Evolutionary conservation across 2,888 invertebrate genomes (phyloP).

Genomic region (Mythimna vitellina): DNA sequence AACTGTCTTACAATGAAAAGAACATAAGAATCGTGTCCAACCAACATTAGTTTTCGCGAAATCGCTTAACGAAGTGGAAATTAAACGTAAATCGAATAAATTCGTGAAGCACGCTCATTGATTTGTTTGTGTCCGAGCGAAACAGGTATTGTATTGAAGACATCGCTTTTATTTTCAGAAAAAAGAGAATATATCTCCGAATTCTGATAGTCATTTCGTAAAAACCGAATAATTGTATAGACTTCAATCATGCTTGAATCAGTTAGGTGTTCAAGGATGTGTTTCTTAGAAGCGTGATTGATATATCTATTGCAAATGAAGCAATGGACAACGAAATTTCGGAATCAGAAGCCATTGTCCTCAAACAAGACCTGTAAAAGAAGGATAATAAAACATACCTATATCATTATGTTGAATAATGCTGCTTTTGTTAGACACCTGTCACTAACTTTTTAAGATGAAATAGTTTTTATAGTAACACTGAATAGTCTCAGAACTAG

Average conservation of each 20-base stretch:
- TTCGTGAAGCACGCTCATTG: constrained; percentile 51
- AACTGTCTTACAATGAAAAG: constrained; percentile 31
- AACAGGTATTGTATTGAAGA: constrained; percentile 40
- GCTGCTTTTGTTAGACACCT: constrained; percentile 1
- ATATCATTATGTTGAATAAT: neutral
- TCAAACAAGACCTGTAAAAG: constrained; percentile 4
- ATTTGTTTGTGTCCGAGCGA: constrained; percentile 44
- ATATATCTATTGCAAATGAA: neutral
- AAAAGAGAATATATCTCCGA: constrained; percentile 20
- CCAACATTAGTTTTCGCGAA: constrained; percentile 47
- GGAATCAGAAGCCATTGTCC: constrained; percentile 10
- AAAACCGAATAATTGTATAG: constrained; percentile 13
- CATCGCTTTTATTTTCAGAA: constrained; percentile 24
- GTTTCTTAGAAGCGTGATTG: neutral
- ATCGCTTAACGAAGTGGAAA: constrained; percentile 57
- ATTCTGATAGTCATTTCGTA: constrained; percentile 8
- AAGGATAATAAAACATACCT: constrained; percentile 22
- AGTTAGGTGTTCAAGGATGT: neutral
- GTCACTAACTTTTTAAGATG: constrained; percentile 7
- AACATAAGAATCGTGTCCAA: constrained; percentile 49
- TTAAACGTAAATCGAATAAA: constrained; percentile 44
- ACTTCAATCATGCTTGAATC: neutral
- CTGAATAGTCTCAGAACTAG: neutral
- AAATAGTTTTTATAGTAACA: constrained; percentile 6
- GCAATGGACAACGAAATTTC: neutral